Conservation (phyloP, 2,113 vertebrate genomes). For the Notarius lentiginosus region DNA sequence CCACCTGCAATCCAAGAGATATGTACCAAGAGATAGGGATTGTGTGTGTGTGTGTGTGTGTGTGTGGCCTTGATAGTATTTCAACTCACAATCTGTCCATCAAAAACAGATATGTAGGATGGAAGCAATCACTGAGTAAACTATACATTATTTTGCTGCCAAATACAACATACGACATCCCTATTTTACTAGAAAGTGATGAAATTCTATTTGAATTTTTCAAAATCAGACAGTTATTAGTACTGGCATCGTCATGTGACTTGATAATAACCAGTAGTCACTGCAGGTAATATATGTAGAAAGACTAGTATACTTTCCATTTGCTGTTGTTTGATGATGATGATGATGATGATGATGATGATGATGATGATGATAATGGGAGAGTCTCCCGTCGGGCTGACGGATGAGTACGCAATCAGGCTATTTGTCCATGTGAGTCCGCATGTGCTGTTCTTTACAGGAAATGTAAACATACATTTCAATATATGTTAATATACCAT, state of each 20-base stretch:
- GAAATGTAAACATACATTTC: too few relatives aligned
- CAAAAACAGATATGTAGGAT: background rate
- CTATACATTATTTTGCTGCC: background rate
- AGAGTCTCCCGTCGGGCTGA: too few relatives aligned
- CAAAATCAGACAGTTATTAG: background rate
- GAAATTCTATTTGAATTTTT: background rate
- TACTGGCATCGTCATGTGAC: background rate
- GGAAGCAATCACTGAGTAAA: background rate
- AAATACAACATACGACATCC: background rate
- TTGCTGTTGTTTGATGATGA: background rate
- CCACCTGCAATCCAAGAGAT: too few relatives aligned
- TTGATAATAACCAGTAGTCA: background rate
- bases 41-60: slow-evolving; percentile 19
- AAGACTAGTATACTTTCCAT: background rate
- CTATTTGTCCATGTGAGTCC: background rate
- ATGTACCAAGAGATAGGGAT: slow-evolving; percentile 32
- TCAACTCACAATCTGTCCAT: background rate
- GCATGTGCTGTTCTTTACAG: background rate
- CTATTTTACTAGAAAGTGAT: background rate
- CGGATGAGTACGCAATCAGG: too few relatives aligned
- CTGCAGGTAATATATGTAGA: background rate
- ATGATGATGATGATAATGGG: too few relatives aligned
- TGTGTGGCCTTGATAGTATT: background rate
- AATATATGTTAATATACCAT: slow-evolving; percentile 38
- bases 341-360: too few relatives aligned